Base-by-base conservation (phyloP, 1,140 invertebrate species). In the Zeugodacus cucurbitae region DNA sequence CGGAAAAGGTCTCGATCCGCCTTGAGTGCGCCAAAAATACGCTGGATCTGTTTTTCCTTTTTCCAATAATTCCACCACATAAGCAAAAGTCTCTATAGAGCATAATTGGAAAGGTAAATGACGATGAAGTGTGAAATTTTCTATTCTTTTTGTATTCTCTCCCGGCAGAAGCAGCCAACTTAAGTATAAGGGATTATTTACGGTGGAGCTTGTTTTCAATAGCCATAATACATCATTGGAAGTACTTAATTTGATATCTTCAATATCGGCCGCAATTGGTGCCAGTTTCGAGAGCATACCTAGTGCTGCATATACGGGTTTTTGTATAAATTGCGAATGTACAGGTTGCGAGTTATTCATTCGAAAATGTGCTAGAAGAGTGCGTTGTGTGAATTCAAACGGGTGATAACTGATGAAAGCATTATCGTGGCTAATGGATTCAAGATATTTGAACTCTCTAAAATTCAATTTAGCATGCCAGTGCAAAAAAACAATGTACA, bases 391-490 rank as follows among this genome's bases (percentile, higher is more conserved):
- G 88, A 95, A 95, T 89, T 93, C 94, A 82, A 93, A 89, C 0
- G 94, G 94, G 91, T 94, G 91, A 91, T 93, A 94, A 89, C 94
- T 94, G 10, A 95, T 89, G 88, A 95, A 95, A 17, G 91, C 94
- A 89, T 95, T 95, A 89, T 95, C 94, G 89, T 94, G 94, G 88
- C 94, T 94, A 5, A 94, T 90, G 6, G 91, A 94, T 78, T 92
- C 93, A 88, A 91, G 91, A 48, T 90, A 90, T 48, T 48, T 89
- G 41, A 91, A 91, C 29, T 88, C 88, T 87, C 58, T 90, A 82
- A n/a, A 90, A 5, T 87, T 90, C 8, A 90, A 91, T 78, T 91
- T 91, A 54, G 91, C 90, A 89, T 91, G 91, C 91, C 94, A 94
- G 89, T 93, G 91, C 11, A 90, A 89, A 78, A 94, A 90, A 44